Percentiles rank a stretch among this genome's conserved stretches.
Evolutionary conservation across 1,140 invertebrate genomes (phyloP).

Genomic region (Mya arenaria): DNA sequence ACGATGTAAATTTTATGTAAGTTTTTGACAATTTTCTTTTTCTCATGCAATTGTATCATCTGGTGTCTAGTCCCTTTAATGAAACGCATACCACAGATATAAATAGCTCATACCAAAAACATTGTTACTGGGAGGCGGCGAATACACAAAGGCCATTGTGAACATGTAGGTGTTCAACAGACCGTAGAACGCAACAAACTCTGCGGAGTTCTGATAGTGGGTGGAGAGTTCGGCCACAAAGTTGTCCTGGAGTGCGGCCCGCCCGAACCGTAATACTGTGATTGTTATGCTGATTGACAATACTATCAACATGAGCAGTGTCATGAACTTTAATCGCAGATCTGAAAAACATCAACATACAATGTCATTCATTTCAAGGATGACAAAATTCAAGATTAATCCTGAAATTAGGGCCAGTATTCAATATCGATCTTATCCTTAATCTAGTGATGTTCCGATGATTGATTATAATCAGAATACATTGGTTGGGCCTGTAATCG

Average conservation of each 20-base stretch:
- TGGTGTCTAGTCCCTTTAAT: too few species aligned
- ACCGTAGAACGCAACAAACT: constrained; percentile 98
- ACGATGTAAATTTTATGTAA: too few species aligned
- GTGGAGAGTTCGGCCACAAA: constrained; percentile 94
- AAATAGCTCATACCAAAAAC: constrained; percentile 93
- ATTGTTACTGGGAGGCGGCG: constrained; percentile 89
- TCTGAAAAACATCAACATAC: constrained; percentile 86
- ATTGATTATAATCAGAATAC: too few species aligned
- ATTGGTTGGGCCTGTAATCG: too few species aligned
- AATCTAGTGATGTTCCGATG: too few species aligned
- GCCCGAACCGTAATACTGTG: constrained; percentile 91
- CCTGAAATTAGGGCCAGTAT: too few species aligned
- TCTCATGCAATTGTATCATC: too few species aligned
- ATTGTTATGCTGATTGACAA: constrained; percentile 89
- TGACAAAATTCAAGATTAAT: too few species aligned
- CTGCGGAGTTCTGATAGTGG: constrained; percentile 93
- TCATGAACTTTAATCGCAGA: constrained; percentile 94
- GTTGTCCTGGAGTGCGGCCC: constrained; percentile 94
- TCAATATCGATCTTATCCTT: too few species aligned
- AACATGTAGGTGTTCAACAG: constrained; percentile 97
- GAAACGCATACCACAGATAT: too few species aligned
- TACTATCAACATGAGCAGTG: constrained; percentile 92
- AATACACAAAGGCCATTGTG: constrained; percentile 97
- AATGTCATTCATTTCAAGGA: too few species aligned
- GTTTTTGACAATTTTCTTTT: too few species aligned